phyloP scores from a whole-genome alignment of 2,888 invertebrate species.

The Lasioglossum marginatum region DNA sequence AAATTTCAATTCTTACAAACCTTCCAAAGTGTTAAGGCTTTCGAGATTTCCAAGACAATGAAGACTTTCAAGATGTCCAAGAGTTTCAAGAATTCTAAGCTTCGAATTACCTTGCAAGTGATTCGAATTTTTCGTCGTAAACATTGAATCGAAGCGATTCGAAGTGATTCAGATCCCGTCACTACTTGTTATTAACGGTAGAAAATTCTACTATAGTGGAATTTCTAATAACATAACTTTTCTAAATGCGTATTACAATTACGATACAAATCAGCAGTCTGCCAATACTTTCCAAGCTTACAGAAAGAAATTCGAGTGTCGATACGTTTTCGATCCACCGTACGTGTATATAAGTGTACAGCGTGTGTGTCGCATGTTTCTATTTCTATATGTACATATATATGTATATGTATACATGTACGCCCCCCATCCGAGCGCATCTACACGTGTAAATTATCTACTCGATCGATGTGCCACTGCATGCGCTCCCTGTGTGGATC shows the following conservation, averaged over 20 bases:
- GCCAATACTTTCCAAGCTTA: not conserved
- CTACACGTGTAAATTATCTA: slow-evolving; percentile 1
- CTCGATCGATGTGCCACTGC: slow-evolving; percentile 49
- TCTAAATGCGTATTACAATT: not conserved
- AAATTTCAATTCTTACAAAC: no score
- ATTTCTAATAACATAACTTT: not conserved
- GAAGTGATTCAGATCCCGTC: no score
- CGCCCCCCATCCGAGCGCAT: not conserved
- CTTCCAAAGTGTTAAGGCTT: no score
- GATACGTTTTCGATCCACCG: slow-evolving; percentile 5
- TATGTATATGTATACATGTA: slow-evolving; percentile 14
- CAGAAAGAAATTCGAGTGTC: not conserved
- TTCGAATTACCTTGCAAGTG: no score
- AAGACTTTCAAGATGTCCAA: no score
- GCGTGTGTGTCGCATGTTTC: slow-evolving; percentile 64
- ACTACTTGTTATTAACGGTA: no score
- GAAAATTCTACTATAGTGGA: no score
- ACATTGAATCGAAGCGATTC: no score
- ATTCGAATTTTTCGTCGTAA: no score
- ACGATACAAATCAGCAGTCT: not conserved
- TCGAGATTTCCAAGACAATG: no score
- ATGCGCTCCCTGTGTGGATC: slow-evolving; percentile 27
- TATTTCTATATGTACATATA: slow-evolving; percentile 37
- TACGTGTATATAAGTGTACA: slow-evolving; percentile 54
- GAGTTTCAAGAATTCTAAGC: no score